Conservation (phyloP, 2,113 vertebrate species). For the Hydrolagus affinis region DNA sequence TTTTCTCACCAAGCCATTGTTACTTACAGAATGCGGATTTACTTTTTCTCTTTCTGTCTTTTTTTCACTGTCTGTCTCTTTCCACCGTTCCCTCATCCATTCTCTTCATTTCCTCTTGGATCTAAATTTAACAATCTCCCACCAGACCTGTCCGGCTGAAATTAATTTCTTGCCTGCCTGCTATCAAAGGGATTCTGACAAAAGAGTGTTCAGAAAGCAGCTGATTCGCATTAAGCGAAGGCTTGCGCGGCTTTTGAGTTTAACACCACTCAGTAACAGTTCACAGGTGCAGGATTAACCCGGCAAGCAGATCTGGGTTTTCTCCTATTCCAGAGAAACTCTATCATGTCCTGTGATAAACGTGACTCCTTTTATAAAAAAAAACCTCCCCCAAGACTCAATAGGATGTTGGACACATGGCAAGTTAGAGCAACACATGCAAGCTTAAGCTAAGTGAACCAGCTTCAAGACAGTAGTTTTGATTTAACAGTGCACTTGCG, state of each 20-base stretch:
- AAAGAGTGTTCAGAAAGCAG: slow-evolving; percentile 50
- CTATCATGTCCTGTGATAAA: too few relatives aligned
- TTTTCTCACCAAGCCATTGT: not conserved
- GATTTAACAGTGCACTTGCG: not conserved
- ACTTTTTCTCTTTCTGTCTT: too few relatives aligned
- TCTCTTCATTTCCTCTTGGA: not conserved
- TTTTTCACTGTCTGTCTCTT: not conserved
- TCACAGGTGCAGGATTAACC: slow-evolving; percentile 77
- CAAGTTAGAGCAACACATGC: slow-evolving; percentile 16
- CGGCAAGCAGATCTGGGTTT: slow-evolving; percentile 50
- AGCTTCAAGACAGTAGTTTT: not conserved
- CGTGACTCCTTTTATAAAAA: slow-evolving; percentile 47
- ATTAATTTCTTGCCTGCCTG: slow-evolving; percentile 47
- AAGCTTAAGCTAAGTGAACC: not conserved
- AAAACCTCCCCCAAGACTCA: not conserved
- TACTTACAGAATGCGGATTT: too few relatives aligned
- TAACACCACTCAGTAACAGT: slow-evolving; percentile 53
- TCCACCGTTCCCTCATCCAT: not conserved
- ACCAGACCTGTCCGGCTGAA: slow-evolving; percentile 40
- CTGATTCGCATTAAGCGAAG: slow-evolving; percentile 57
- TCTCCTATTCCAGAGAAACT: slow-evolving; percentile 45
- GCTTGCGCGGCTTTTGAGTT: slow-evolving; percentile 39
- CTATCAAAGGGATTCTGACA: slow-evolving; percentile 49
- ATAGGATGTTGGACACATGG: slow-evolving; percentile 1
- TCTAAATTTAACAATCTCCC: slow-evolving; percentile 21